phyloP scores from a whole-genome alignment of 2,113 vertebrate genomes.

The Chroicocephalus ridibundus region DNA sequence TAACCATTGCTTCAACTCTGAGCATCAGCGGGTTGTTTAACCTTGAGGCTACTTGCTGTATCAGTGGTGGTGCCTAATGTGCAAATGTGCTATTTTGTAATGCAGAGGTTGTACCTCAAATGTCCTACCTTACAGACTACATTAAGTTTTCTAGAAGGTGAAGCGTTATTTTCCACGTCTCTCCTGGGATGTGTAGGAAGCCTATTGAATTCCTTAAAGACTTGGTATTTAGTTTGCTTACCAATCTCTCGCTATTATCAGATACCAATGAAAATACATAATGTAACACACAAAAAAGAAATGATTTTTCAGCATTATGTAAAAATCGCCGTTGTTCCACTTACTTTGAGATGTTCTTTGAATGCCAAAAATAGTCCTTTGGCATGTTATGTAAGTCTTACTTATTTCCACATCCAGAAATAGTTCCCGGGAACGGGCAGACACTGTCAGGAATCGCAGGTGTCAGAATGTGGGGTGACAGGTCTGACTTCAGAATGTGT shows the following conservation, averaged over 20 bases:
- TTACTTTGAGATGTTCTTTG: not conserved
- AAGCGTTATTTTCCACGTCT: slow-evolving; percentile 17
- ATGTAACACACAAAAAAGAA: not conserved
- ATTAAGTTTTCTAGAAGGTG: slow-evolving; percentile 58
- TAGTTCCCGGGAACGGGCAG: not conserved
- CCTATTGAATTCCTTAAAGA: slow-evolving; percentile 9
- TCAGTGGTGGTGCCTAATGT: slow-evolving; percentile 15
- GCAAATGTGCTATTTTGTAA: slow-evolving; percentile 63
- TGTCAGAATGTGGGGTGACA: not conserved
- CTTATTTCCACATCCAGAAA: not conserved
- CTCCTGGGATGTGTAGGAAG: not conserved
- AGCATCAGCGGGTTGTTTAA: slow-evolving; percentile 42
- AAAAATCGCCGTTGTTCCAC: not conserved
- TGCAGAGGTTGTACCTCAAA: slow-evolving; percentile 13
- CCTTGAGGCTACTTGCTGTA: slow-evolving; percentile 48
- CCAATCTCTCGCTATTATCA: slow-evolving; percentile 8
- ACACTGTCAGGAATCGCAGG: not conserved
- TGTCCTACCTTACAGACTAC: slow-evolving; percentile 45
- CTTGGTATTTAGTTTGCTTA: slow-evolving; percentile 2
- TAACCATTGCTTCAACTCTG: not conserved
- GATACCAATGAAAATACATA: not conserved
- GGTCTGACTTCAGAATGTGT: not conserved
- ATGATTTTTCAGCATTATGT: slow-evolving; percentile 11
- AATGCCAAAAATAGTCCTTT: not conserved
- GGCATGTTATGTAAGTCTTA: not conserved